phyloP scores from a whole-genome alignment of 2,888 invertebrate genomes.

The Acanthacorydalis orientalis region DNA sequence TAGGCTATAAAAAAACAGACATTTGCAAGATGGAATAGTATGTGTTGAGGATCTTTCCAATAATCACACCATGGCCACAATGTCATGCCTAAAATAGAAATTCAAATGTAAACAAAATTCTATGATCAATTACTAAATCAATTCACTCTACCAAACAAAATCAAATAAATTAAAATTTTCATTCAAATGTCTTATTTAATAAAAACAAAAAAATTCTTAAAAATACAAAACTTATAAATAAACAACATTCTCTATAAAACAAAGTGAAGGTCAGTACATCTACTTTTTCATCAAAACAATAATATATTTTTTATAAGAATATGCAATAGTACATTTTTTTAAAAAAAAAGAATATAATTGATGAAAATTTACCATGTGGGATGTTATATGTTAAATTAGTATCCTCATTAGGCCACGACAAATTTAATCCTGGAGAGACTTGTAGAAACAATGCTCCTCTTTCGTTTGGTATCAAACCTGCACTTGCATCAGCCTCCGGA shows the following conservation, averaged over 20 bases:
- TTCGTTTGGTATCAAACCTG: conserved; percentile 23
- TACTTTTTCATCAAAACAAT: too few relatives aligned
- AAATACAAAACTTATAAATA: too few relatives aligned
- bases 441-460: conserved; percentile 21
- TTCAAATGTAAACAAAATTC: conserved; percentile 10
- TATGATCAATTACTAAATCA: too few relatives aligned
- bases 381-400: conserved; percentile 24
- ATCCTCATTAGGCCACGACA: conserved; percentile 19
- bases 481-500: conserved; percentile 13
- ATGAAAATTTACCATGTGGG: conserved; percentile 19
- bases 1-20: conserved; percentile 64
- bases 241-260: too few relatives aligned
- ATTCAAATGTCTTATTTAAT: too few relatives aligned
- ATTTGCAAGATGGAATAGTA: conserved; percentile 58
- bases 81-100: conserved; percentile 31
- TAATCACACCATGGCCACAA: conserved; percentile 52
- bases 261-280: too few relatives aligned
- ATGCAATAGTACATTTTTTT: too few relatives aligned
- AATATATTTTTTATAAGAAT: too few relatives aligned
- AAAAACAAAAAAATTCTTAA: too few relatives aligned
- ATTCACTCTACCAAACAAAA: too few relatives aligned
- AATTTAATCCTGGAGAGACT: conserved; percentile 20
- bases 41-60: conserved; percentile 62
- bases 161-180: too few relatives aligned
- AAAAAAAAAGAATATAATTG: too few relatives aligned